Evolutionary conservation across 2,113 vertebrate species (phyloP), one percentile per base, ranked within the genome.

Genomic region (Stigmatopora argus): DNA sequence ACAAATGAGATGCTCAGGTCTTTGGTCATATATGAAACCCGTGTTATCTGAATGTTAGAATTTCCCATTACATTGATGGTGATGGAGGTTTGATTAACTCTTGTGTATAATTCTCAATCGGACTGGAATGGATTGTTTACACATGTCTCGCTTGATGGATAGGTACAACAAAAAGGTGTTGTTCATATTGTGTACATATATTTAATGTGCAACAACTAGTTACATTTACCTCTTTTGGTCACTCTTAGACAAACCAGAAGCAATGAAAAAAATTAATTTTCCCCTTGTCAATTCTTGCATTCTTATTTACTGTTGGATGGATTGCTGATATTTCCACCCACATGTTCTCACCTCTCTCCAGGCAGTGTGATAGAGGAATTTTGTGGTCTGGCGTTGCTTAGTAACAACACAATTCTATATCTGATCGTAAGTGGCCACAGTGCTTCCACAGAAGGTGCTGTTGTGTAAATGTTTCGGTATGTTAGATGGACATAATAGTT

Each of bases 311-410:
- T 14, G 18, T 3, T 17, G 1, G 55, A 45, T n/a, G 61, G 45
- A 41, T 7, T 41, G 55, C 63, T 59, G 5, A 56, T 66, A n/a
- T 60, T 67, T 55, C 70, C 65, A 31, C 75, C 47, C 78, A 35
- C 72, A 66, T 67, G 6, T 31, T 47, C 26, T 60, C 47, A 3
- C 55, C 45, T 11, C 59, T 73, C 64, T 38, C 1, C 53, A 74
- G 72, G 70, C 72, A 79, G 77, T 67, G 82, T 83, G 76, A 80
- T 84, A 73, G 79, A 79, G 81, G 79, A 84, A 82, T 83, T 77
- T 75, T 71, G 34, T 65, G 65, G 64, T 12, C 34, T 53, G 55
- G 74, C 71, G 86, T 90, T 89, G 85, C 88, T 73, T 86, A 78
- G 87, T 80, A 85, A 88, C 87, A 56, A 47, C 69, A 56, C 74